phyloP scores from a whole-genome alignment of 2,888 invertebrate genomes.

The Eupithecia insigniata region DNA sequence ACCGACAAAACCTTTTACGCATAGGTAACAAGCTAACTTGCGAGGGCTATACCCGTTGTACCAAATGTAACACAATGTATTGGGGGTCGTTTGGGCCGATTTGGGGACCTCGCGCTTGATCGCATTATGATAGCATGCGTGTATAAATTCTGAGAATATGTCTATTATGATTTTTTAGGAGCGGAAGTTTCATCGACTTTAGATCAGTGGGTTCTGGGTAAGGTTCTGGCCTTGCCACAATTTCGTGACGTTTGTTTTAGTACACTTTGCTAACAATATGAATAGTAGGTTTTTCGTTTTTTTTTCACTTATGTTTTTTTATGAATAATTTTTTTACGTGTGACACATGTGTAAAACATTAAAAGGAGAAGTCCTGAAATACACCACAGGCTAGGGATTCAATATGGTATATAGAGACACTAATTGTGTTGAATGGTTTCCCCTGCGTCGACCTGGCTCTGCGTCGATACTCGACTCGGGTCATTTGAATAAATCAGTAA shows the following conservation, averaged over 20 bases:
- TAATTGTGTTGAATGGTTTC: too few species aligned
- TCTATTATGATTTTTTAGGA: slow-evolving; percentile 11
- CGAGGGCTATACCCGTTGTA: background rate
- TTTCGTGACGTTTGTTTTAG: background rate
- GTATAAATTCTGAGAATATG: slow-evolving; percentile 10
- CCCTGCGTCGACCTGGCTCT: too few species aligned
- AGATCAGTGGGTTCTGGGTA: slow-evolving; percentile 9
- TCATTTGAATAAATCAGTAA: too few species aligned
- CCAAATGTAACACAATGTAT: slow-evolving; percentile 44
- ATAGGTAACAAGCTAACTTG: background rate
- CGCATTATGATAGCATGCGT: slow-evolving; percentile 19
- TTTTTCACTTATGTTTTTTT: too few species aligned
- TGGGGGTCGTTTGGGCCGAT: slow-evolving; percentile 27
- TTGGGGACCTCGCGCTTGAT: slow-evolving; percentile 19
- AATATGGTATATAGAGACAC: too few species aligned
- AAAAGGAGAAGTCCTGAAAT: too few species aligned
- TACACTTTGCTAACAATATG: too few species aligned
- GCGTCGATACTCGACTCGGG: too few species aligned
- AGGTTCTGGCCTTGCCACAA: background rate
- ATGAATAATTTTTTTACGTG: too few species aligned
- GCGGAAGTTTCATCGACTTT: background rate
- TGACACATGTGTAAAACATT: too few species aligned
- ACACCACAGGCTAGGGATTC: too few species aligned
- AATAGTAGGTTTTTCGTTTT: too few species aligned
- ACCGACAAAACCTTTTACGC: background rate